phyloP scores from a whole-genome alignment of 2,888 invertebrate genomes.

The Synergus gifuensis region DNA sequence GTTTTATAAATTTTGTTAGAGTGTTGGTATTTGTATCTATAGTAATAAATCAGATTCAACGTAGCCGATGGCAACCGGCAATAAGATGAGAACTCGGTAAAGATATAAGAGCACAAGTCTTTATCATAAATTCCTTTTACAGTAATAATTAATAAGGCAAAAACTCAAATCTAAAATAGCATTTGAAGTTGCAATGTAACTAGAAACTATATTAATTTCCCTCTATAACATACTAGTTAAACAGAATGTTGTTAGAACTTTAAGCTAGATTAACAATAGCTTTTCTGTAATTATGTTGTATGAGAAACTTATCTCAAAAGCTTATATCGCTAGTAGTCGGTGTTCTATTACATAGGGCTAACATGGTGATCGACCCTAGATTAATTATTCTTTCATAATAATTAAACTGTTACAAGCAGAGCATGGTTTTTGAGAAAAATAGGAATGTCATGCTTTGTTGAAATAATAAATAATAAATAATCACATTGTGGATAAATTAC shows the following conservation, averaged over 20 bases:
- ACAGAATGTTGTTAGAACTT: neutral
- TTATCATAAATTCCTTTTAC: constrained; percentile 4
- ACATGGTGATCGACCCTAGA: neutral
- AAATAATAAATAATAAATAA: no score
- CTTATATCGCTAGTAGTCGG: neutral
- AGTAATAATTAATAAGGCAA: neutral
- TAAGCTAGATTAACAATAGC: constrained; percentile 12
- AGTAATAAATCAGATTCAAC: constrained; percentile 8
- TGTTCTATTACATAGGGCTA: neutral
- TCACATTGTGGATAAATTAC: no score
- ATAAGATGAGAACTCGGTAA: neutral
- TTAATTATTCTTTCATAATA: neutral
- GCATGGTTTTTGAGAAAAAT: neutral
- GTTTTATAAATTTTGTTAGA: constrained; percentile 13
- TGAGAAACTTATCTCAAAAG: neutral
- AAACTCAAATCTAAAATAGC: constrained; percentile 11
- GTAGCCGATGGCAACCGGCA: constrained; percentile 8
- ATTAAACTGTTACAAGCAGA: neutral
- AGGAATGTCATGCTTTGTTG: neutral
- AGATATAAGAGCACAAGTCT: constrained; percentile 4
- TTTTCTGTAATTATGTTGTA: constrained; percentile 12
- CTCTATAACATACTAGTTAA: neutral
- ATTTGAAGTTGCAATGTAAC: neutral
- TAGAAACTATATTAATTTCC: constrained; percentile 5
- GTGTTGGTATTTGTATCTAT: neutral